These are phyloP conservation scores for Cheilosia scutellata DNA, from an alignment of 2,888 invertebrate species.

Conservation along the genomic window DNA sequence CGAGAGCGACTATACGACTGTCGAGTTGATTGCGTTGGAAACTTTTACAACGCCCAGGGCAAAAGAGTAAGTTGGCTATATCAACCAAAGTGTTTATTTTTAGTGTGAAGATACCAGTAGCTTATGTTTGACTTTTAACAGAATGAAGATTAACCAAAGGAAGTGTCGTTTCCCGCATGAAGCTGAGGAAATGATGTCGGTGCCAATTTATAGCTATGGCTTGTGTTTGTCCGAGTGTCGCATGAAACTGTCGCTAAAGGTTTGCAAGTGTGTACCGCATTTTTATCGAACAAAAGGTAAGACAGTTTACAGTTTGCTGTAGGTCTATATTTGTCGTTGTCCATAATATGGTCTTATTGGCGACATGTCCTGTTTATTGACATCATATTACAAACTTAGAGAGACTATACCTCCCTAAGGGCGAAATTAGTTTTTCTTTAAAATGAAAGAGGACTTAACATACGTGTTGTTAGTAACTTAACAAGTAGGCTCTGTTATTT, in stretches of 20 bases:
- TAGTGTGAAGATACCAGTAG: not conserved
- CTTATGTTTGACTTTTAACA: conserved; percentile 77
- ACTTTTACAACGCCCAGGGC: conserved; percentile 87
- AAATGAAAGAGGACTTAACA: too few species aligned
- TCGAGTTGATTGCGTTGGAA: conserved; percentile 86
- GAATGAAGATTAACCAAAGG: conserved; percentile 87
- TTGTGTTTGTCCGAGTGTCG: conserved; percentile 90
- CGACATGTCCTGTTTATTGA: too few species aligned
- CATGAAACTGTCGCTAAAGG: conserved; percentile 86
- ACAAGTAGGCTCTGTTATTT: too few species aligned
- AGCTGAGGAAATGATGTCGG: conserved; percentile 87
- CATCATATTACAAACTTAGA: too few species aligned
- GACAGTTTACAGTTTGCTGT: conserved; percentile 51
- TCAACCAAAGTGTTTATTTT: not conserved
- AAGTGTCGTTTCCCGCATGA: conserved; percentile 89
- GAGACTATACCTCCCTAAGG: too few species aligned
- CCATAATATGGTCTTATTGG: too few species aligned
- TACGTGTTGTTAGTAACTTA: too few species aligned
- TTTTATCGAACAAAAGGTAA: conserved; percentile 89
- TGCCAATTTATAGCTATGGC: conserved; percentile 88
- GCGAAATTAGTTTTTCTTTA: too few species aligned
- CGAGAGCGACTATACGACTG: conserved; percentile 86
- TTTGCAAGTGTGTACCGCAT: conserved; percentile 90
- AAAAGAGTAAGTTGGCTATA: conserved; percentile 83
- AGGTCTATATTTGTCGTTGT: too few species aligned